These are phyloP conservation scores for Dimorphilus gyrociliatus DNA, from an alignment of 2,888 invertebrate species.

Conservation along the genomic window DNA sequence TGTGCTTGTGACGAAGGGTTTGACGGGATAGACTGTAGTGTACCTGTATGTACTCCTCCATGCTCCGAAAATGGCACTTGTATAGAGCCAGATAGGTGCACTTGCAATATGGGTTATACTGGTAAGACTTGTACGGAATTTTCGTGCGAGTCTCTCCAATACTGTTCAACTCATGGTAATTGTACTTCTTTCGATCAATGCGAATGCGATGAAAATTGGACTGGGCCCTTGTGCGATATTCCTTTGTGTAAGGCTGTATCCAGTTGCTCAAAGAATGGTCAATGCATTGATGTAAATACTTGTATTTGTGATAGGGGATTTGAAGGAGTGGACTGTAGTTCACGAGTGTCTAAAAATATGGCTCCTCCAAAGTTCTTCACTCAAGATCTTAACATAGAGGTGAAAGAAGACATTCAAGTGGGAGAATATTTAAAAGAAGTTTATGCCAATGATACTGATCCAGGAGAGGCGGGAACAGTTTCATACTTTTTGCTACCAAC, in stretches of 20 bases:
- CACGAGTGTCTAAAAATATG: too few species aligned
- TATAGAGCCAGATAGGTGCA: slow-evolving; percentile 1
- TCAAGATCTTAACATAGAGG: too few species aligned
- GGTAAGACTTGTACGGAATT: slow-evolving; percentile 1
- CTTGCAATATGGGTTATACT: background rate
- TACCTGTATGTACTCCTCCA: background rate
- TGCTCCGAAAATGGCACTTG: slow-evolving; percentile 2
- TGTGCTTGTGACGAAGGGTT: background rate
- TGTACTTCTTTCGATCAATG: too few species aligned
- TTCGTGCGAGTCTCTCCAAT: background rate
- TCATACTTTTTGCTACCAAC: too few species aligned
- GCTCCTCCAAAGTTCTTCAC: too few species aligned
- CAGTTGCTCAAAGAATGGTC: slow-evolving; percentile 1
- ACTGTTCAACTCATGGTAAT: slow-evolving; percentile 3
- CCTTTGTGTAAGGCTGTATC: background rate
- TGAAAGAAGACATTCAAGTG: too few species aligned
- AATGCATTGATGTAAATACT: slow-evolving; percentile 1
- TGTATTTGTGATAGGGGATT: slow-evolving; percentile 2
- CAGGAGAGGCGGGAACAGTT: too few species aligned
- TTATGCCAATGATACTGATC: too few species aligned
- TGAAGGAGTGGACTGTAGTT: slow-evolving; percentile 2
- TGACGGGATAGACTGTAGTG: background rate
- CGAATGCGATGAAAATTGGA: too few species aligned
- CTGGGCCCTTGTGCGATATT: too few species aligned
- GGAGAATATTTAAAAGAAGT: too few species aligned